Base-by-base conservation (phyloP, 2,888 invertebrate genomes). In the Drosophila atripex region DNA sequence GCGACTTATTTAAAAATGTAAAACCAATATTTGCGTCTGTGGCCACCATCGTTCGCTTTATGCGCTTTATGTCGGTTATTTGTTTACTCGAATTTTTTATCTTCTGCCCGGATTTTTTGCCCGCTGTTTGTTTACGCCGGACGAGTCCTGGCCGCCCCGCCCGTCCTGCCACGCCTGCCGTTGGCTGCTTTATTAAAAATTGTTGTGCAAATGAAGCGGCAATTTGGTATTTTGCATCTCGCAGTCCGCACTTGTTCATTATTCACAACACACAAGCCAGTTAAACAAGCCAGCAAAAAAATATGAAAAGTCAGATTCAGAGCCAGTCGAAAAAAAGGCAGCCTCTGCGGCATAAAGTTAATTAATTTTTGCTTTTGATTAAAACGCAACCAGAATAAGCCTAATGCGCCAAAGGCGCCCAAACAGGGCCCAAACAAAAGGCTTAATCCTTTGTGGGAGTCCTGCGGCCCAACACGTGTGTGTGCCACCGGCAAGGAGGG, bases 1-100 rank as follows among this genome's bases (percentile, higher is more conserved):
- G 77, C 51, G 80, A 75, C 64, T 79, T 73, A 79, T 86, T 83
- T 79, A 70, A 77, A 76, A 77, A 86, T 75, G 58, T 77, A 63
- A 73, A 86, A 76, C 70, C 86, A 86, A 86, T 83, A 86, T 77
- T 86, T 86, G 77, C 53, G 60, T 71, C 69, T 80, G 86, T 58
- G 69, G 79, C 59, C 61, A 71, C 53, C 60, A 54, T 60, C 47
- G 55, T 60, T 66, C 64, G 25, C 65, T 64, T 52, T 64, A 64
- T 64, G 50, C 38, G 51, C 35, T 55, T 58, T 59, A 56, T 51
- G 58, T 53, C 53, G 69, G 47, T 68, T 69, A 57, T 69, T 69
- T 69, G 69, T 69, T 57, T 69, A 52, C 57, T 23, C 52, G 58
- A 39, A 58, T 58, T 69, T 58, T 56, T 70, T 49, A 18, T 39